Base-by-base conservation (phyloP, 2,888 invertebrate species). In the Uloborus plumipes region DNA sequence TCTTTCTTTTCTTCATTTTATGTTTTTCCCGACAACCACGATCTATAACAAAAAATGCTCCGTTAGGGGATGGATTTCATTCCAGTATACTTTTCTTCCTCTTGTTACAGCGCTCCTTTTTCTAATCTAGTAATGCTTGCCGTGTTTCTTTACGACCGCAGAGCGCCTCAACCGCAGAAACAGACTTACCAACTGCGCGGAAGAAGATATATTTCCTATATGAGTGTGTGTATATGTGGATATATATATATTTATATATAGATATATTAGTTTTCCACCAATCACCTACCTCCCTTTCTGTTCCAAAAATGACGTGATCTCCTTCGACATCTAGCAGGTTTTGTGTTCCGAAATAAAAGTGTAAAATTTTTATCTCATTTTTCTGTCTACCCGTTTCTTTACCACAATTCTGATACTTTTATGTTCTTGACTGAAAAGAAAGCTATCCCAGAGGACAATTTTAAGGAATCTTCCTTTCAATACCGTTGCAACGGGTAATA, bases 91-190 rank as follows among this genome's bases (percentile, higher is more conserved):
- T 64, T 64, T 20, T 31, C 26, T 49, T 22, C 51, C 22, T 61
- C 67, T 39, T 53, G 69, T 55, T 53, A 20, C 39, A 61, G 53
- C 61, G 58, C 53, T 73, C 50, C 69, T 76, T 76, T 75, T 76
- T 76, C 76, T 69, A 76, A 76, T 76, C 76, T 76, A 76, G 76
- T 76, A 76, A 76, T 69, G 76, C 62, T 53, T 69, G 47, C 18
- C 73, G 64, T 65, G 31, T 50, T 59, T 66, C 13, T 65, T 53
- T 73, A 22, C 47, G 73, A 20, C 15, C 53, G 20, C 22, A n/a
- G 64, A 39, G 64, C 47, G 47, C 47, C 62, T 39, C 18, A 64
- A 64, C 64, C 26, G 55, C 66, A 58, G 49, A 69, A 76, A 69
- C 76, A 61, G 47, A 47, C 18, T 64, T 64, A 53, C 39, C 76